Percentiles rank a stretch among this genome's conserved stretches.
Evolutionary conservation across 2,797 vertebrate genomes (phyloP).

Genomic region (Anguilla pacifica): DNA sequence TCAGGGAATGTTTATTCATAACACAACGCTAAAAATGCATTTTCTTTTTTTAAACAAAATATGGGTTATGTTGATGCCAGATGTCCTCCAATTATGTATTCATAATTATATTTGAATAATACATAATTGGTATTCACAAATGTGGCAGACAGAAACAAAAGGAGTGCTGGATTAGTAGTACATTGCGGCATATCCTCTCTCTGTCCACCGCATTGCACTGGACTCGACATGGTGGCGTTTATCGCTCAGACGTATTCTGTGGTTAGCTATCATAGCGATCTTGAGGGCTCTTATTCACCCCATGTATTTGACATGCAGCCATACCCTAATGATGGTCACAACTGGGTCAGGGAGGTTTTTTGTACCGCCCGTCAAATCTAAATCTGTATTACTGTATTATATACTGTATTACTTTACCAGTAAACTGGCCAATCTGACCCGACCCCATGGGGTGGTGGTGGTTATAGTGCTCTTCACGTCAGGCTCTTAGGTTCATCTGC

Average conservation of each 20-base stretch:
- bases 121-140: constrained; percentile 56
- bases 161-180: background rate
- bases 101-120: constrained; percentile 68
- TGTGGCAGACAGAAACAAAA: constrained; percentile 17
- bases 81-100: constrained; percentile 66
- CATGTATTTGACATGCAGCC: background rate
- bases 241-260: background rate
- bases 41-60: constrained; percentile 45
- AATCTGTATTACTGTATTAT: background rate
- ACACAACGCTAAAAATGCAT: constrained; percentile 22
- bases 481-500: background rate
- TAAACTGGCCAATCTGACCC: background rate
- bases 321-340: background rate
- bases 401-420: background rate
- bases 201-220: background rate
- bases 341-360: background rate
- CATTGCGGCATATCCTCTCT: constrained; percentile 42
- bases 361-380: background rate
- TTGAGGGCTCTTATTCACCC: background rate
- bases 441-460: background rate
- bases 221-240: background rate
- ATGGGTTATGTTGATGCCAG: constrained; percentile 57
- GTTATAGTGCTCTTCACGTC: background rate
- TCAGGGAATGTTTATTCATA: constrained; percentile 27
- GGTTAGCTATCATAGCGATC: background rate